A percentile compares a stretch with the other conserved stretches of the same genome.
Conservation (phyloP, 2,113 vertebrate genomes). For the Glareola pratincola region DNA sequence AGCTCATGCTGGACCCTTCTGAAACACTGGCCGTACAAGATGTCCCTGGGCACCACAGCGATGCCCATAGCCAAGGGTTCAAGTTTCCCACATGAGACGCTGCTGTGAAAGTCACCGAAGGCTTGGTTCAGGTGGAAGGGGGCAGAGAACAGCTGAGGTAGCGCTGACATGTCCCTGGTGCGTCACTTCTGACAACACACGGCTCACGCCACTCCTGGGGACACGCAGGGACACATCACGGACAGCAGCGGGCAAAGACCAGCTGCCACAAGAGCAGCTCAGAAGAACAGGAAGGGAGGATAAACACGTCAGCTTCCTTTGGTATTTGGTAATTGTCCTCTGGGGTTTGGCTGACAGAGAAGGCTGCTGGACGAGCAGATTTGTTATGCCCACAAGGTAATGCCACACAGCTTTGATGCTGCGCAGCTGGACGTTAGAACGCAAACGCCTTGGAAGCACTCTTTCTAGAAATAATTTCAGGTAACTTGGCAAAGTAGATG, state of each 20-base stretch:
- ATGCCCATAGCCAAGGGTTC: not conserved
- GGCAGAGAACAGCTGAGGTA: not conserved
- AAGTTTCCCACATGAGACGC: rapidly evolving
- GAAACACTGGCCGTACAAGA: rapidly evolving
- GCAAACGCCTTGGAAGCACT: conserved; percentile 15
- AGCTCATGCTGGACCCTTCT: not conserved
- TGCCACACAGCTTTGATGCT: conserved; percentile 21
- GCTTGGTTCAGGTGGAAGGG: not conserved
- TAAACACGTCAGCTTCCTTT: not conserved
- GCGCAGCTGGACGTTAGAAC: conserved; percentile 28
- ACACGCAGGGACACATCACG: not conserved
- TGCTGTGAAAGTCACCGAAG: not conserved
- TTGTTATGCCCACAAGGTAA: conserved; percentile 20
- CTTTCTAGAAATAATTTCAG: conserved; percentile 5
- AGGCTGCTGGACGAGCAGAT: not conserved
- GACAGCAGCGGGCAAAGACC: not conserved
- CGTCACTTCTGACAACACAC: not conserved
- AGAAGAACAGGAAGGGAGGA: not conserved
- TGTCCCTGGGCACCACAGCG: not conserved
- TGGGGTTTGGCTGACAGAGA: not conserved
- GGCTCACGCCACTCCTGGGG: not conserved
- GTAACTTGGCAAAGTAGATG: conserved; percentile 2
- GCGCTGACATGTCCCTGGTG: not conserved
- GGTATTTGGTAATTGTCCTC: not conserved
- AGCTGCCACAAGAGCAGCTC: not conserved